Conservation (phyloP, 2,888 invertebrate species). For the Spialia ferax region DNA sequence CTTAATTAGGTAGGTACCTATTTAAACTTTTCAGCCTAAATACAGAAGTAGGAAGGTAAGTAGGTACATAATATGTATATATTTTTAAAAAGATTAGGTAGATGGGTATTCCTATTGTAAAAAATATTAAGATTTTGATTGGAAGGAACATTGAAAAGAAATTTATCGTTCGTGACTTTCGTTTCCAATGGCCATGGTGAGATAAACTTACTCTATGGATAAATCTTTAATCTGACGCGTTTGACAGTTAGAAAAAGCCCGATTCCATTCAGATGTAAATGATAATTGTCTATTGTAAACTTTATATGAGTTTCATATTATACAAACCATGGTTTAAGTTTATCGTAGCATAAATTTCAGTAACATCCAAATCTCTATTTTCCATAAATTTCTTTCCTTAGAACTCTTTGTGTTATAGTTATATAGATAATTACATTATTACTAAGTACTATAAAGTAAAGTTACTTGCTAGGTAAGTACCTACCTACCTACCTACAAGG, state of each 20-base stretch:
- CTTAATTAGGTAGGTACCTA: too few relatives aligned
- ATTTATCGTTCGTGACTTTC: constrained; percentile 5
- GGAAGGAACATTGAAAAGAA: background rate
- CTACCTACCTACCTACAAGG: constrained; percentile 37
- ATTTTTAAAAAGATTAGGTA: too few relatives aligned
- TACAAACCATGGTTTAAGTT: background rate
- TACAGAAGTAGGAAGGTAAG: too few relatives aligned
- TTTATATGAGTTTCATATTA: constrained; percentile 1
- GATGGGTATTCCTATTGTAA: too few relatives aligned
- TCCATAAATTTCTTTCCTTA: too few relatives aligned
- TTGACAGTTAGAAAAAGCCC: background rate
- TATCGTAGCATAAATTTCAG: background rate
- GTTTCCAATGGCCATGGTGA: background rate
- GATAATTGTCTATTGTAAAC: background rate
- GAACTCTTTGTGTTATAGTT: too few relatives aligned
- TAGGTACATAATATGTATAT: background rate
- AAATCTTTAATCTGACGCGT: background rate
- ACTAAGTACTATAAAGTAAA: too few relatives aligned
- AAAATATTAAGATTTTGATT: background rate
- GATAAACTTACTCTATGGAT: background rate
- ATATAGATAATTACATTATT: too few relatives aligned
- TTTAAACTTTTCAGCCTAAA: too few relatives aligned
- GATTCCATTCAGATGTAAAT: background rate
- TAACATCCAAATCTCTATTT: background rate
- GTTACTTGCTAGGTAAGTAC: too few relatives aligned